These are phyloP conservation scores for Parnassius apollo DNA, from an alignment of 2,888 invertebrate genomes.

Conservation along the genomic window DNA sequence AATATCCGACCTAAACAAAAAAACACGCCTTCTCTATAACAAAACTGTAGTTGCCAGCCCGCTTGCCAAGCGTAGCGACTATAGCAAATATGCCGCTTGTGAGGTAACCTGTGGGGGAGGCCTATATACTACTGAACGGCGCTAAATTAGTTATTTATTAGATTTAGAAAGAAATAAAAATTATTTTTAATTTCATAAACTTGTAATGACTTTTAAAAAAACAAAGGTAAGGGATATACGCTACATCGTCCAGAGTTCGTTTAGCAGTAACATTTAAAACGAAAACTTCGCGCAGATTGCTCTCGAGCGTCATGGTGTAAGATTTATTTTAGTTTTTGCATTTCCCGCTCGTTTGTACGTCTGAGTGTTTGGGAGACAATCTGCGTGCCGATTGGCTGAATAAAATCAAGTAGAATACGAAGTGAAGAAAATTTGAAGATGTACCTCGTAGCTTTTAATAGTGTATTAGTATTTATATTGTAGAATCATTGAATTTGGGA, in stretches of 20 bases:
- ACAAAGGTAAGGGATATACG: constrained; percentile 12
- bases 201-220: neutral
- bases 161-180: constrained; percentile 36
- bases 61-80: too few relatives aligned
- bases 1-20: too few relatives aligned
- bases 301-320: constrained; percentile 49
- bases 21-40: too few relatives aligned
- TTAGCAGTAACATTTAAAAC: constrained; percentile 62
- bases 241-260: constrained; percentile 40
- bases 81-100: too few relatives aligned
- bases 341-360: constrained; percentile 50
- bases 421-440: constrained; percentile 23
- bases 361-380: constrained; percentile 40
- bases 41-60: too few relatives aligned
- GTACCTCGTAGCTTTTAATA: constrained; percentile 8
- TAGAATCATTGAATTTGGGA: constrained; percentile 11
- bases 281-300: constrained; percentile 47
- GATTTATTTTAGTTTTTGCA: constrained; percentile 72
- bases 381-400: constrained; percentile 51
- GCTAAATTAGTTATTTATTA: too few relatives aligned
- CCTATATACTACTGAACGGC: too few relatives aligned
- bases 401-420: constrained; percentile 42
- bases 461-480: constrained; percentile 24
- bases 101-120: too few relatives aligned
- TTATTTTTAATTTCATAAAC: too few relatives aligned